Evolutionary conservation across 2,113 vertebrate species (phyloP), one percentile per base, ranked within the genome.

Genomic region (Pseudorectes ferrugineus): DNA sequence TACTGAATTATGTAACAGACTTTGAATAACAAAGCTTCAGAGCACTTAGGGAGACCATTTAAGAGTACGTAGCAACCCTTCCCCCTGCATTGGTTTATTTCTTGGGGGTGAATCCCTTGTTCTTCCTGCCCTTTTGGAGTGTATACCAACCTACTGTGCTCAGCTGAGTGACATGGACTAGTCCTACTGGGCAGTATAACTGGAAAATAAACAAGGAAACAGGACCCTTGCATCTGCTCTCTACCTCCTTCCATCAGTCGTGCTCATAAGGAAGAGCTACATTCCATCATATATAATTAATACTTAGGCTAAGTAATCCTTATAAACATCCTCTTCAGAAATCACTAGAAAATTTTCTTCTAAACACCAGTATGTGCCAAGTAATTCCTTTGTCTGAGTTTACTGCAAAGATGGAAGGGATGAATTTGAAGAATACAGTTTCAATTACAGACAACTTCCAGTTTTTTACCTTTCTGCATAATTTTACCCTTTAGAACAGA

Each of bases 1-100:
- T 81, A 31, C 43, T 92, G 86, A 95, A 95, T 96, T 94, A 96
- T 84, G 83, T 20, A 95, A 17, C 48, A 89, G 61, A 65, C 31
- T 67, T 54, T 29, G 73, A 96, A 91, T 74, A 93, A 91, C 72
- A 81, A 90, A 92, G 79, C 63, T 78, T 67, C 55, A 14, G 46
- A 77, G 94, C 86, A 91, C 95, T 95, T 74, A 67, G 46, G 59
- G 48, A 92, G 35, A 83, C 51, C 9, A 59, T 62, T 65, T 52
- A 78, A 82, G 54, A 89, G 58, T 38, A 58, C 0, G 9, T 9
- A 92, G 45, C 66, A 88, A 28, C 4, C 21, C 35, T 73, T 82
- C 35, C 29, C 75, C n/a, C 55, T 45, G 33, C 40, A 48, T 9
- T n/a, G n/a, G 29, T 83, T n/a, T 54, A 13, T n/a, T 86, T 74